Conservation (phyloP, 2,797 vertebrate species). For the Lindbergichthys nudifrons region DNA sequence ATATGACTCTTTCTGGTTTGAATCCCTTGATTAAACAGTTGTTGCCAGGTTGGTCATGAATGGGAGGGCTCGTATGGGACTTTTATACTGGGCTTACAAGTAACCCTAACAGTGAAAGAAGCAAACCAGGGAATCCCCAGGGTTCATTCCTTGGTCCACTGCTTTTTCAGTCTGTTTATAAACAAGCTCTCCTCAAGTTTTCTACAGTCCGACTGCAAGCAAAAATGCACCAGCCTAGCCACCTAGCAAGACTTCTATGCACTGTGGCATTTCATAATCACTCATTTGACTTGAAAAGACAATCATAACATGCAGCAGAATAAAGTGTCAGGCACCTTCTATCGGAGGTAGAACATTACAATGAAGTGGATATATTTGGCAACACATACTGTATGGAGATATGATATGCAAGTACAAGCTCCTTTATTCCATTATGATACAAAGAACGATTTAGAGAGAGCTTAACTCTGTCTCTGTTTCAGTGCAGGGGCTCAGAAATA, state of each 20-base stretch:
- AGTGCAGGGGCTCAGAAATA: slow-evolving; percentile 18
- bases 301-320: slow-evolving; percentile 10
- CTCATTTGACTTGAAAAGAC: not conserved
- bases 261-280: not conserved
- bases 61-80: not conserved
- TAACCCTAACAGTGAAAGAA: not conserved
- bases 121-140: not conserved
- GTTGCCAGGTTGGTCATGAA: not conserved
- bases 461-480: slow-evolving; percentile 12
- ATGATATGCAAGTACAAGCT: slow-evolving; percentile 7
- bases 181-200: too few relatives aligned
- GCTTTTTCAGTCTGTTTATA: too few relatives aligned
- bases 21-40: not conserved
- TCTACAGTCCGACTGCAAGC: too few relatives aligned
- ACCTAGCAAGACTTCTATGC: not conserved
- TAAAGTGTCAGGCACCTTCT: slow-evolving; percentile 1
- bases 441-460: slow-evolving; percentile 8
- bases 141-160: too few relatives aligned
- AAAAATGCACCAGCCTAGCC: too few relatives aligned
- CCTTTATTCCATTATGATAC: slow-evolving; percentile 11
- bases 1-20: not conserved
- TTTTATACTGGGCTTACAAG: not conserved
- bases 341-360: not conserved
- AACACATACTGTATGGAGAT: slow-evolving; percentile 10
- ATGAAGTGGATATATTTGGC: not conserved